These are phyloP conservation scores for Sinonovacula constricta DNA, from an alignment of 1,140 invertebrate genomes.

Conservation along the genomic window DNA sequence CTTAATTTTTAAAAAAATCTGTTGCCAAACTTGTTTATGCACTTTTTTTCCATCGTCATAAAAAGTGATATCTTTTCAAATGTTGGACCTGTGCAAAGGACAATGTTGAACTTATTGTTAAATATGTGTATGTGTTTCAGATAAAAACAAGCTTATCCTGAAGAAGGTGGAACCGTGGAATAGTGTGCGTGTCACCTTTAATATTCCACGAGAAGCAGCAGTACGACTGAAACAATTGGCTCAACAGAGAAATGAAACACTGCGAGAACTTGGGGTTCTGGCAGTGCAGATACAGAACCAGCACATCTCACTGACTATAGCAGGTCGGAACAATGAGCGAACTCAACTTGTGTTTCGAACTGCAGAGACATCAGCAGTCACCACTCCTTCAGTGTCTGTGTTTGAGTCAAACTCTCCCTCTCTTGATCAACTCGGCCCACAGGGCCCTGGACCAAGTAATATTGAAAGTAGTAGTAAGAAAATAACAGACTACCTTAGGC, in stretches of 20 bases:
- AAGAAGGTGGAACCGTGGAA: conserved; percentile 98
- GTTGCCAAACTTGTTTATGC: too few relatives aligned
- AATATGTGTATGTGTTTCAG: conserved; percentile 67
- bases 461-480: conserved; percentile 76
- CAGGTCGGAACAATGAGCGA: conserved; percentile 84
- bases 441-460: conserved; percentile 65
- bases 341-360: conserved; percentile 87
- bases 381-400: conserved; percentile 57
- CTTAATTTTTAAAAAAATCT: too few relatives aligned
- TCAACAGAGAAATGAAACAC: conserved; percentile 90
- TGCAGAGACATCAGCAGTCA: conserved; percentile 66
- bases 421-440: conserved; percentile 39
- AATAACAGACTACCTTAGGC: conserved; percentile 76
- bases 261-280: conserved; percentile 94
- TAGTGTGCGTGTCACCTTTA: conserved; percentile 97
- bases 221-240: conserved; percentile 92
- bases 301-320: conserved; percentile 92
- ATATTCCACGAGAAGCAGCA: conserved; percentile 96
- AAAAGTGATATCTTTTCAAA: too few relatives aligned
- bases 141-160: conserved; percentile 77
- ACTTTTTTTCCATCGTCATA: too few relatives aligned
- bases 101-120: too few relatives aligned
- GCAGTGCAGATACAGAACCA: conserved; percentile 98
- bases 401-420: conserved; percentile 54
- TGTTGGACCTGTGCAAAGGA: too few relatives aligned